phyloP scores from a whole-genome alignment of 2,888 invertebrate genomes.

The Archaeoteleia sp. region DNA sequence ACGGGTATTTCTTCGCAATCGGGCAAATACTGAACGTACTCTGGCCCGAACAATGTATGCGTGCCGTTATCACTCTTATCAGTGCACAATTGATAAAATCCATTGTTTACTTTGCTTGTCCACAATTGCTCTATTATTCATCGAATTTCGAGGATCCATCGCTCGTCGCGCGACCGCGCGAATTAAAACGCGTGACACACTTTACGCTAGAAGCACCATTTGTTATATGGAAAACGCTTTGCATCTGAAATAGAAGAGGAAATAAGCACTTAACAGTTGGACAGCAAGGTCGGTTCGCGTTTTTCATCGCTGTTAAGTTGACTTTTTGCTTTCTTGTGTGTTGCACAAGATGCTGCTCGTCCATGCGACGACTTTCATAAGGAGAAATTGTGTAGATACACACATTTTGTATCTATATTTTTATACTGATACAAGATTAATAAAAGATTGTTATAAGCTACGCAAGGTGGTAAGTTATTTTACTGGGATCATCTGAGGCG shows the following conservation, averaged over 20 bases:
- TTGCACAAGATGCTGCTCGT: constrained; percentile 22
- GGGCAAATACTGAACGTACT: constrained; percentile 55
- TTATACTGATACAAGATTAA: constrained; percentile 5
- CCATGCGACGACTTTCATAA: constrained; percentile 12
- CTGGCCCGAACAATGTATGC: constrained; percentile 28
- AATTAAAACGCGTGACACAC: constrained; percentile 49
- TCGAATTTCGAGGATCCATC: constrained; percentile 3
- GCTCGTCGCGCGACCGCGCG: not conserved
- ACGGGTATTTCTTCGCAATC: constrained; percentile 53
- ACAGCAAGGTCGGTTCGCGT: constrained; percentile 41
- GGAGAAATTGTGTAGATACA: constrained; percentile 33
- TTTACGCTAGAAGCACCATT: constrained; percentile 33
- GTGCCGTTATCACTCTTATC: constrained; percentile 69
- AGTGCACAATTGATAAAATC: constrained; percentile 59
- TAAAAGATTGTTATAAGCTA: not conserved
- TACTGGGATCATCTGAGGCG: too few relatives aligned
- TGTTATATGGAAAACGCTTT: constrained; percentile 57
- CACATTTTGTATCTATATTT: constrained; percentile 2
- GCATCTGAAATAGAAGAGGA: constrained; percentile 70
- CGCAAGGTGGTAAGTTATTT: too few relatives aligned
- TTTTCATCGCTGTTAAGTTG: constrained; percentile 43
- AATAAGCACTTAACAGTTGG: constrained; percentile 63
- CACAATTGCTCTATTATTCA: constrained; percentile 22
- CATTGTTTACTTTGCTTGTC: constrained; percentile 33
- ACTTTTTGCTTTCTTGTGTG: constrained; percentile 46